phyloP scores from a whole-genome alignment of 2,888 invertebrate species.

The Allophyes oxyacanthae region DNA sequence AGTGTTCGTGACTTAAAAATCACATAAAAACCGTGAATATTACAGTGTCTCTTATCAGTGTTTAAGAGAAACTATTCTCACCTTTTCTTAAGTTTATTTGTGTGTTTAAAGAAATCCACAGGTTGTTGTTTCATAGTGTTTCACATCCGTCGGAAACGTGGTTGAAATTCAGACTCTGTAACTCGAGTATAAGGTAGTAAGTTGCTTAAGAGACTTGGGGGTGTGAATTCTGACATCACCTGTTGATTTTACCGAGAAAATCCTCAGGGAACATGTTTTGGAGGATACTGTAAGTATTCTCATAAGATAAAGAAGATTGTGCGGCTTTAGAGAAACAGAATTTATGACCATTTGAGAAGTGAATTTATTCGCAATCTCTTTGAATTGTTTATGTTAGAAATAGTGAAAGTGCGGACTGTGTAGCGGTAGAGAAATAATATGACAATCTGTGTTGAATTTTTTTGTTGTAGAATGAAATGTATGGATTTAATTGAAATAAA shows the following conservation, averaged over 20 bases:
- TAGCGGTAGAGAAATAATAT: not conserved
- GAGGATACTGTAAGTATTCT: conserved; percentile 79
- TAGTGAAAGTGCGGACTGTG: no score
- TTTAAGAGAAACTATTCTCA: conserved; percentile 28
- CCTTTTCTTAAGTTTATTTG: conserved; percentile 45
- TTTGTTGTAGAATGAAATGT: no score
- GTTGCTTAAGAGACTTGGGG: conserved; percentile 68
- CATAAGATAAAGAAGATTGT: conserved; percentile 28
- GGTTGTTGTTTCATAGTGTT: conserved; percentile 75
- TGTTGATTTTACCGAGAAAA: conserved; percentile 81
- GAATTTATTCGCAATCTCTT: conserved; percentile 2
- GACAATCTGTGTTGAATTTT: no score
- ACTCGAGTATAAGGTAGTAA: conserved; percentile 74
- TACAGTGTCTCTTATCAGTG: conserved; percentile 20
- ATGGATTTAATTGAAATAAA: no score
- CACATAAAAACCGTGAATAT: conserved; percentile 14
- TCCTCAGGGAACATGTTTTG: conserved; percentile 80
- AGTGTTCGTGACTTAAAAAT: conserved; percentile 18
- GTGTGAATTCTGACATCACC: conserved; percentile 83
- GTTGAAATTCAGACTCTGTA: conserved; percentile 76
- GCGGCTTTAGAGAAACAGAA: not conserved
- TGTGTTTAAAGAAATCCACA: conserved; percentile 74
- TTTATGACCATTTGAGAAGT: not conserved
- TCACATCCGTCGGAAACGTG: conserved; percentile 51
- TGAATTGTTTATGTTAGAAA: not conserved